phyloP scores from a whole-genome alignment of 2,888 invertebrate genomes.

The Drosophila atripex region DNA sequence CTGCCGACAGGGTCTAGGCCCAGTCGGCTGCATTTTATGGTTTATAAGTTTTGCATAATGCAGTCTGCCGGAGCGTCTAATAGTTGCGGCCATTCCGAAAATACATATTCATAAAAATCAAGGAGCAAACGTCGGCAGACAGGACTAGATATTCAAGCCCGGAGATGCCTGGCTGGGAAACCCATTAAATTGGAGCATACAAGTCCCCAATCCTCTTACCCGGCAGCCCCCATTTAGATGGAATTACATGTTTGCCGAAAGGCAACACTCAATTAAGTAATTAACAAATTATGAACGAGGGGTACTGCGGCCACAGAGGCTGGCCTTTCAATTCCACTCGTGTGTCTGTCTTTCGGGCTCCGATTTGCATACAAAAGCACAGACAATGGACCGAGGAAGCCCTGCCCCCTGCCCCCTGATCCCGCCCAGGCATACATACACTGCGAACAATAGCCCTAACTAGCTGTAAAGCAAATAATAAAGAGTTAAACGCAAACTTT shows the following conservation, averaged over 20 bases:
- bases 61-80: slow-evolving; percentile 51
- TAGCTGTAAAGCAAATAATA: slow-evolving; percentile 77
- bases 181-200: neutral
- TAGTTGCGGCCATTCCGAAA: slow-evolving; percentile 41
- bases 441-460: slow-evolving; percentile 75
- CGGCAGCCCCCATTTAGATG: neutral
- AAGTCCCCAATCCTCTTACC: neutral
- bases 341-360: slow-evolving; percentile 25
- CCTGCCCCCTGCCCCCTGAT: neutral
- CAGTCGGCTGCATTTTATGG: slow-evolving; percentile 51
- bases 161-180: neutral
- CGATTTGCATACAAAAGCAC: slow-evolving; percentile 62
- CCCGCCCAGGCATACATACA: slow-evolving; percentile 47
- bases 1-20: slow-evolving; percentile 17
- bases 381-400: slow-evolving; percentile 38
- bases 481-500: slow-evolving; percentile 70
- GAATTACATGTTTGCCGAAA: slow-evolving; percentile 50
- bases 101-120: slow-evolving; percentile 27
- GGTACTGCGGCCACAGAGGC: neutral
- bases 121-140: neutral
- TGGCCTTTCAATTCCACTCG: slow-evolving; percentile 29
- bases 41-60: slow-evolving; percentile 67
- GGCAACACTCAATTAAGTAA: slow-evolving; percentile 73
- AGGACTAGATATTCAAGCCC: neutral
- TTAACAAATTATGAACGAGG: slow-evolving; percentile 59